Percentiles rank a stretch among this genome's conserved stretches.
Evolutionary conservation across 30 jellyfish, hydroid and myxozoan species (phyloP).

Genomic region (Aurelia aurita complex sp. Pacific): DNA sequence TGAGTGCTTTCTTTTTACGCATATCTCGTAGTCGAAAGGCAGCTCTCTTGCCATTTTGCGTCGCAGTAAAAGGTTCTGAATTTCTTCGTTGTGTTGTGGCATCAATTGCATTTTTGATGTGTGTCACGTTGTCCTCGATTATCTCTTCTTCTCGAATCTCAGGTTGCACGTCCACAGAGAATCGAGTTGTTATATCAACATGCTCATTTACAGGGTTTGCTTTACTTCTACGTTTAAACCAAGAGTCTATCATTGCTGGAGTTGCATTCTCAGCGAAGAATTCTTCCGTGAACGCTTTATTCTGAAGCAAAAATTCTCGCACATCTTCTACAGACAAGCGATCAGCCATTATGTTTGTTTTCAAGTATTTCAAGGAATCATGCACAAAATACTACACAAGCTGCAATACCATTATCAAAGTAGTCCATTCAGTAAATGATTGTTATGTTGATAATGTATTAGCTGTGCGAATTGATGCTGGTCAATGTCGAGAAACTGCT

Average conservation of each 20-base stretch:
- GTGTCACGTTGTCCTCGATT: conserved; percentile 1
- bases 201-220: conserved; percentile 6
- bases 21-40: conserved; percentile 57
- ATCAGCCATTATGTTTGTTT: conserved; percentile 1
- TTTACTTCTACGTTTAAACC: conserved; percentile 68
- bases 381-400: too few species aligned
- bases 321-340: conserved; percentile 39
- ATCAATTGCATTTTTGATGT: neutral
- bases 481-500: too few species aligned
- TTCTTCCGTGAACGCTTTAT: conserved; percentile 65
- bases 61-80: conserved; percentile 44
- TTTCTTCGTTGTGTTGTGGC: conserved; percentile 23
- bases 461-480: too few species aligned
- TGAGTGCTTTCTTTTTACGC: conserved; percentile 53
- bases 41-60: conserved; percentile 30
- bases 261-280: conserved; percentile 70
- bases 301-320: conserved; percentile 29
- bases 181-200: neutral
- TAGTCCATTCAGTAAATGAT: too few species aligned
- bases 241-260: conserved; percentile 47
- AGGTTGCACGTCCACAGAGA: conserved; percentile 32
- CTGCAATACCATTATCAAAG: too few species aligned
- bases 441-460: too few species aligned
- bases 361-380: neutral
- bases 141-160: conserved; percentile 52